These are phyloP conservation scores for Coregonus clupeaformis DNA, from an alignment of 2,113 vertebrate species.

Conservation along the genomic window DNA sequence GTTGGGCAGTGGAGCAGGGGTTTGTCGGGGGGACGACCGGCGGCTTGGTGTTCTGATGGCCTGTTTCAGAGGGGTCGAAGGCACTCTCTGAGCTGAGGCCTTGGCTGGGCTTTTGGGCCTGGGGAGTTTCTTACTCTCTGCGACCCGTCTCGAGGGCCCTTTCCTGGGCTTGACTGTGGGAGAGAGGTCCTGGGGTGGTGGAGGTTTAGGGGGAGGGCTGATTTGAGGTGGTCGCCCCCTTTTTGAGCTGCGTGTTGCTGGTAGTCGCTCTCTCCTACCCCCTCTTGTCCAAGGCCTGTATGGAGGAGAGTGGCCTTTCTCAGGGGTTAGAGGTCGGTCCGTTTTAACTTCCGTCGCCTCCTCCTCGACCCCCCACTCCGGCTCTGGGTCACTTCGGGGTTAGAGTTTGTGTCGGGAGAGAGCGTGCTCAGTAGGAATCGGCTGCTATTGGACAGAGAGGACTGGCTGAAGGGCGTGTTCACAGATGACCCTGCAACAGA, in stretches of 20 bases:
- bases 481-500: slow-evolving; percentile 49
- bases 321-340: slow-evolving; percentile 1
- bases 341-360: neutral
- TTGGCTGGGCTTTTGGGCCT: slow-evolving; percentile 26
- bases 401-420: slow-evolving; percentile 32
- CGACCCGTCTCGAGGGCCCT: slow-evolving; percentile 28
- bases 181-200: slow-evolving; percentile 9
- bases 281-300: slow-evolving; percentile 11
- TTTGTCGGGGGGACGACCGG: slow-evolving; percentile 14
- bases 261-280: neutral
- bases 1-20: neutral
- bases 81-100: slow-evolving; percentile 3
- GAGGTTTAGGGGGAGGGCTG: neutral
- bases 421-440: slow-evolving; percentile 48
- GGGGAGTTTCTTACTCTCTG: slow-evolving; percentile 33
- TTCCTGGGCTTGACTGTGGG: slow-evolving; percentile 33
- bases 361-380: neutral
- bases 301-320: neutral
- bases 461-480: slow-evolving; percentile 41
- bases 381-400: slow-evolving; percentile 17
- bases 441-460: slow-evolving; percentile 45
- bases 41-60: neutral
- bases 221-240: slow-evolving; percentile 6
- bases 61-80: neutral
- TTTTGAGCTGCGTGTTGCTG: slow-evolving; percentile 1